Evolutionary conservation across 2,113 vertebrate genomes (phyloP), one percentile per base, ranked within the genome.

Genomic region (Coryphaenoides rupestris): DNA sequence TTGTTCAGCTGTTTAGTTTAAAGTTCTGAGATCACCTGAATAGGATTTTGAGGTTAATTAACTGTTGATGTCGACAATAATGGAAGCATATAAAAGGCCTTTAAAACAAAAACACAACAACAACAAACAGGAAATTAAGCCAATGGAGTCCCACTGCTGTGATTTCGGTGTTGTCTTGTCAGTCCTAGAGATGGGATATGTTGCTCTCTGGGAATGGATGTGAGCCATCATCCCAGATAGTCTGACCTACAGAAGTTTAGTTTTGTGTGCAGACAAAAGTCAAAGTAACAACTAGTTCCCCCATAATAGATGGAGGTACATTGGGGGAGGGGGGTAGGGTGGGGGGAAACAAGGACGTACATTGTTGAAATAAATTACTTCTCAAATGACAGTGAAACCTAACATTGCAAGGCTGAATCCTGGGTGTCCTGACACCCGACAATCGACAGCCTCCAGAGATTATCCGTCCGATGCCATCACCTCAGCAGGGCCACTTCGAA

Each of bases 1-100:
- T n/a, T 33, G 4, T 71, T 82, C 21, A 65, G 60, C 47, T 13
- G 15, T 50, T 80, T 78, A 17, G 15, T 50, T 80, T 78, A 69
- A 55, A 58, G 63, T 58, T 57, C 55, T 58, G 7, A 61, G 19
- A 57, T 46, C 55, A 65, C 63, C 22, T 62, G 54, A 21, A 33
- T 14, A 23, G 21, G 22, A 28, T 5, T 24, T 24, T 57, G 22
- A 57, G 21, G 55, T 23, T 40, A 40, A 57, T 21, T 7, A 40
- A 57, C 21, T 26, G 21, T 14, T 57, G 33, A 40, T 40, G 22
- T 26, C 13, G 9, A 55, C 17, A n/a, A 52, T 19, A n/a, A 52
- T 63, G 61, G 14, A 52, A 62, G 53, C 61, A 63, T 58, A 66
- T 56, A 50, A 17, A 46, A 63, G 65, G 60, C 65, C 60, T 58